Percentiles rank a stretch among this genome's conserved stretches.
Evolutionary conservation across 1,140 invertebrate species (phyloP).

Genomic region (Bombyx mori): DNA sequence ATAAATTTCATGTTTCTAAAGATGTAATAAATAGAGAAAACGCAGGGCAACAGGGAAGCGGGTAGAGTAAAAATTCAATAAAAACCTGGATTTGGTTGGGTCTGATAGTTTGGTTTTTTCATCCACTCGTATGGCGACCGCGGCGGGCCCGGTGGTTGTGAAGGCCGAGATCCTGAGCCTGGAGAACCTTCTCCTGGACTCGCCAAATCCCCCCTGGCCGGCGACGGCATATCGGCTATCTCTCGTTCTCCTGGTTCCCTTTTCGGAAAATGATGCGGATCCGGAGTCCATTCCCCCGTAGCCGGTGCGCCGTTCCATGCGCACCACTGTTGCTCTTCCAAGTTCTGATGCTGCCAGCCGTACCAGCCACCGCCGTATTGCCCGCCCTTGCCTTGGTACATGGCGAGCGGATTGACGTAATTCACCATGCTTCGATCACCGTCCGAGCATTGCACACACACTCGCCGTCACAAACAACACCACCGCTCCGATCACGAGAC

Average conservation of each 20-base stretch:
- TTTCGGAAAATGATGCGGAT: conserved; percentile 57
- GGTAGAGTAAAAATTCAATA: conserved; percentile 32
- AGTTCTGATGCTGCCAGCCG: conserved; percentile 70
- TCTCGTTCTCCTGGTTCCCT: conserved; percentile 56
- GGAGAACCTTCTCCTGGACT: conserved; percentile 74
- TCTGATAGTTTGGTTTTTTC: conserved; percentile 88
- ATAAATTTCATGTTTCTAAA: too few species aligned
- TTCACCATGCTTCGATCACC: conserved; percentile 72
- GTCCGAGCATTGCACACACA: conserved; percentile 61
- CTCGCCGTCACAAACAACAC: conserved; percentile 50
- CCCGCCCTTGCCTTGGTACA: conserved; percentile 73
- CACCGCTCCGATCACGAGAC: conserved; percentile 22
- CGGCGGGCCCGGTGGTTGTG: conserved; percentile 75
- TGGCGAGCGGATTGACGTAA: conserved; percentile 72
- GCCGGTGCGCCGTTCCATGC: conserved; percentile 69
- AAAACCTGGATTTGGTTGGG: conserved; percentile 85
- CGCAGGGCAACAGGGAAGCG: neutral
- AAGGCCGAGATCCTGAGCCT: conserved; percentile 58
- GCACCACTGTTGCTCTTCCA: conserved; percentile 69
- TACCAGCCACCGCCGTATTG: conserved; percentile 66
- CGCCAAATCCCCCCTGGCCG: conserved; percentile 77
- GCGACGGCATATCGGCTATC: conserved; percentile 73
- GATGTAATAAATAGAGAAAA: too few species aligned
- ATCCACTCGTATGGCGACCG: conserved; percentile 91
- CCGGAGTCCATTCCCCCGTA: conserved; percentile 61